These are phyloP conservation scores for Gastracanthus pulcherrimus DNA, from an alignment of 2,888 invertebrate genomes.

Conservation along the genomic window DNA sequence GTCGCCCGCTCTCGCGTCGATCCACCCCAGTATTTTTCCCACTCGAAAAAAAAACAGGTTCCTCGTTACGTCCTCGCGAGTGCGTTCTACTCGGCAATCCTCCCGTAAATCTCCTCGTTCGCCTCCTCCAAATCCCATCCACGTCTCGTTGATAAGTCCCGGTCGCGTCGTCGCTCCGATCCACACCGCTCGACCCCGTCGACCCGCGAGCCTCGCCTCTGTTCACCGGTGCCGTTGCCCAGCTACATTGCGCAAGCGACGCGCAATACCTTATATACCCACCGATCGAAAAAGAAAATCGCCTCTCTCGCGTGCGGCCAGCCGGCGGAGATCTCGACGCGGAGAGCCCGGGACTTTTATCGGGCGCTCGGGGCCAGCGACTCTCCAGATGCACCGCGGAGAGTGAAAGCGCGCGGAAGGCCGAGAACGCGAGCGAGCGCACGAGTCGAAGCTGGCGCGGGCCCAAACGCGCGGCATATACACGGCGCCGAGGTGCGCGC, in stretches of 20 bases:
- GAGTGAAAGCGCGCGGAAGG: constrained; percentile 74
- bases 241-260: neutral
- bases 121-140: too few relatives aligned
- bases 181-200: neutral
- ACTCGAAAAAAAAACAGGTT: too few relatives aligned
- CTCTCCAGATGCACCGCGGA: constrained; percentile 70
- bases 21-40: too few relatives aligned
- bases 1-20: too few relatives aligned
- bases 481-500: neutral
- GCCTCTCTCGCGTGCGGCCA: neutral
- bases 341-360: too few relatives aligned
- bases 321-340: neutral
- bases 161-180: neutral
- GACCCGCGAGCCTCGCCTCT: neutral
- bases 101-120: too few relatives aligned
- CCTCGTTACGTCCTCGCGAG: too few relatives aligned
- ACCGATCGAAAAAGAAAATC: constrained; percentile 14
- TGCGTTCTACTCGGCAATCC: too few relatives aligned
- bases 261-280: neutral
- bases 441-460: neutral
- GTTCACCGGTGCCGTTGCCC: neutral
- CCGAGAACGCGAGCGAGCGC: constrained; percentile 16
- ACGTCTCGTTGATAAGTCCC: neutral
- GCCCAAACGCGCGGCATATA: neutral
- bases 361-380: constrained; percentile 51